These are phyloP conservation scores for Morelia viridis DNA, from an alignment of 2,797 vertebrate genomes.

Conservation along the genomic window DNA sequence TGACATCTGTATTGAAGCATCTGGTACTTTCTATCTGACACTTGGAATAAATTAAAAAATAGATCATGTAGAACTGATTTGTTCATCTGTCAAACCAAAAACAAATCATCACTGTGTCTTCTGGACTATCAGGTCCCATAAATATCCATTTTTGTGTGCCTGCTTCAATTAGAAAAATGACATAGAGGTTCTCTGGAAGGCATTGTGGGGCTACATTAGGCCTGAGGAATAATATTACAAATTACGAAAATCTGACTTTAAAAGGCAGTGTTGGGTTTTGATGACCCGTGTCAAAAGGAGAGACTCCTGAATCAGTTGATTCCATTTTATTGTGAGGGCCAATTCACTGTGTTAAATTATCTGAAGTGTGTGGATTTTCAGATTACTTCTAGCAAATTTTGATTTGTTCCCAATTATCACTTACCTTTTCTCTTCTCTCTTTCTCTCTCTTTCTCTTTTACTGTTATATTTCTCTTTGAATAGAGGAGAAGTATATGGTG, in stretches of 20 bases:
- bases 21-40: not conserved
- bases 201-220: not conserved
- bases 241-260: not conserved
- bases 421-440: not conserved
- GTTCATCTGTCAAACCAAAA: not conserved
- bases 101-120: not conserved
- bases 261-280: not conserved
- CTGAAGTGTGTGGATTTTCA: not conserved
- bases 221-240: not conserved
- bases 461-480: slow-evolving; percentile 39
- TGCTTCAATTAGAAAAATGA: not conserved
- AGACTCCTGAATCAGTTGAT: not conserved
- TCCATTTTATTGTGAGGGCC: not conserved
- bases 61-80: not conserved
- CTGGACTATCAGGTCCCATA: not conserved
- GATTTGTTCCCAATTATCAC: not conserved
- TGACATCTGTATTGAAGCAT: not conserved
- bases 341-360: not conserved
- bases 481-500: slow-evolving; percentile 95
- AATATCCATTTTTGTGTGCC: not conserved
- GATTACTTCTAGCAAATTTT: not conserved
- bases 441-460: not conserved
- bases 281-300: not conserved
- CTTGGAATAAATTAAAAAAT: not conserved
- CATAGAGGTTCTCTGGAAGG: no score